Conservation (phyloP, 1,140 invertebrate species). For the Bombus waltoni region DNA sequence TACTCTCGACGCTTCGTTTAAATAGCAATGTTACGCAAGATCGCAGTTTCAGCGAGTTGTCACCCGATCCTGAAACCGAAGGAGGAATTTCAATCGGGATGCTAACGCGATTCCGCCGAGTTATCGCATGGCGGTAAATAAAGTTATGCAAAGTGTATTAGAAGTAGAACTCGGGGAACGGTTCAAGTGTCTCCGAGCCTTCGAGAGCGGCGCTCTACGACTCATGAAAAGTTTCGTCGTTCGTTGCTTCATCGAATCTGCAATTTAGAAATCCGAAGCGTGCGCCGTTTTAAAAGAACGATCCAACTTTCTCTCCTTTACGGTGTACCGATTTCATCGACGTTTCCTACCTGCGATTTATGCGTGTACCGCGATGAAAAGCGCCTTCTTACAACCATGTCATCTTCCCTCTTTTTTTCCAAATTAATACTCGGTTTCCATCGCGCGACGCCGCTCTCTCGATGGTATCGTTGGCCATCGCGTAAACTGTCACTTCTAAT, state of each 20-base stretch:
- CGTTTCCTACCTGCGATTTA: slow-evolving; percentile 38
- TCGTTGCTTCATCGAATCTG: slow-evolving; percentile 43
- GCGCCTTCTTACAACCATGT: not conserved
- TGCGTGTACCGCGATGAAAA: slow-evolving; percentile 14
- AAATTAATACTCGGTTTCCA: slow-evolving; percentile 3
- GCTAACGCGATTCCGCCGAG: slow-evolving; percentile 7
- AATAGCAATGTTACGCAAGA: not conserved
- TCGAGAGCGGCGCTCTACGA: slow-evolving; percentile 2
- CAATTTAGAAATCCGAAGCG: slow-evolving; percentile 46
- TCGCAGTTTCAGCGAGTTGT: not conserved
- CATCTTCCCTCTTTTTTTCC: not conserved
- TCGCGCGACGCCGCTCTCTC: not conserved
- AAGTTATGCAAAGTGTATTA: slow-evolving; percentile 49
- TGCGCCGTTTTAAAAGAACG: slow-evolving; percentile 35
- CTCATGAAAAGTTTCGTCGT: slow-evolving; percentile 42
- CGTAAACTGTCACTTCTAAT: slow-evolving; percentile 47
- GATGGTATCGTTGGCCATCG: not conserved
- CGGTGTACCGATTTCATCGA: slow-evolving; percentile 37
- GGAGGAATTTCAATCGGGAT: slow-evolving; percentile 11
- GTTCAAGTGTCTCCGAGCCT: slow-evolving; percentile 11
- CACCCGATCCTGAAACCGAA: not conserved
- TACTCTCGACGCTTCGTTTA: not conserved
- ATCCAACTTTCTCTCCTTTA: slow-evolving; percentile 54
- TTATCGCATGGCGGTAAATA: slow-evolving; percentile 35
- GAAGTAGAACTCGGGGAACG: slow-evolving; percentile 13